Conservation (phyloP, 1,140 invertebrate genomes). For the Orchestia grillus region DNA sequence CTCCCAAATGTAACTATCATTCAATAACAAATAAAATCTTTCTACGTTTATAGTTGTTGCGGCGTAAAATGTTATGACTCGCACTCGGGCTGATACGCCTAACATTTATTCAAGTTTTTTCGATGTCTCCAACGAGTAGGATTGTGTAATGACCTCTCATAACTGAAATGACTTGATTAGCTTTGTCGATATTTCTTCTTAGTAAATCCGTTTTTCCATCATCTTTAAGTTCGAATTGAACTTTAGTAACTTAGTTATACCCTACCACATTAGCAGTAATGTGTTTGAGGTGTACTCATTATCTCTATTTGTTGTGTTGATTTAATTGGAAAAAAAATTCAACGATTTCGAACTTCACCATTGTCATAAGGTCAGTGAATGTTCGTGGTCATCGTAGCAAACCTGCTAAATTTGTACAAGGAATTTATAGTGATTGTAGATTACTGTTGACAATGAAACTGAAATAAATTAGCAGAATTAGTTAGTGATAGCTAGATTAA, state of each 20-base stretch:
- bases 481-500: constrained; percentile 41
- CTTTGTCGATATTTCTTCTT: background rate
- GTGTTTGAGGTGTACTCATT: constrained; percentile 20
- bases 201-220: background rate
- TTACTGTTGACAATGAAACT: constrained; percentile 49
- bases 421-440: constrained; percentile 46
- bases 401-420: constrained; percentile 32
- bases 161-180: background rate
- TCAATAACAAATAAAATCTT: background rate
- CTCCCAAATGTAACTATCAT: background rate
- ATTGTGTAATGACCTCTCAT: background rate
- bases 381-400: background rate
- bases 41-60: background rate
- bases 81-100: background rate
- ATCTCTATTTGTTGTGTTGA: background rate
- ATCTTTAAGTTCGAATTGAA: background rate
- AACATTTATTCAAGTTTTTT: background rate
- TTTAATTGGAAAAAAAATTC: background rate
- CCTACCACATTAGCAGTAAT: constrained; percentile 29
- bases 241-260: constrained; percentile 5
- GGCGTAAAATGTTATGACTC: background rate
- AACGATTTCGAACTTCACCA: background rate
- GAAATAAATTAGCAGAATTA: constrained; percentile 35
- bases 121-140: background rate
- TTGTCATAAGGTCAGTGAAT: background rate